Evolutionary conservation across 2,888 invertebrate genomes (phyloP).

Genomic region (Anticlea derivata): DNA sequence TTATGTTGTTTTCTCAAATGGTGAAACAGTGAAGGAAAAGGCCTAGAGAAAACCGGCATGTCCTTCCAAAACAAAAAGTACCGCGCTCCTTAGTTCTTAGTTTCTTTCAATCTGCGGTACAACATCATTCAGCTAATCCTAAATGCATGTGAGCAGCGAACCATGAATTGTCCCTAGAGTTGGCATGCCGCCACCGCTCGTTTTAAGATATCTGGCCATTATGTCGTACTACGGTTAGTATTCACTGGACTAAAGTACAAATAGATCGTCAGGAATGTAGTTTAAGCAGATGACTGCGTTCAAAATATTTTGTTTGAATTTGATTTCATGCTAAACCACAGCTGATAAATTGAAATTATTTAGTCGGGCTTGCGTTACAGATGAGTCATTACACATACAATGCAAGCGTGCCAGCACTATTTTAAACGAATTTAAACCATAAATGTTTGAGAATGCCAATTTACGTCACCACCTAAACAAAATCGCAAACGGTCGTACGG

Average conservation of each 20-base stretch:
- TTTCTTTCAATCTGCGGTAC: not conserved
- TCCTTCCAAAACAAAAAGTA: too few species aligned
- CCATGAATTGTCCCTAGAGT: conserved; percentile 24
- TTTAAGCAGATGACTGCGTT: conserved; percentile 18
- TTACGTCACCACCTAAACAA: too few species aligned
- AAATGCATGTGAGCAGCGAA: conserved; percentile 32
- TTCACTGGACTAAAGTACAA: conserved; percentile 25
- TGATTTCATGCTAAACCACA: conserved; percentile 8
- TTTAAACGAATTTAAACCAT: too few species aligned
- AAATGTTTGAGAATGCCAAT: too few species aligned
- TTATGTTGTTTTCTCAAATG: too few species aligned
- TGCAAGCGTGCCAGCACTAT: too few species aligned
- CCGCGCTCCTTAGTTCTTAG: too few species aligned
- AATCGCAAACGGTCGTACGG: too few species aligned
- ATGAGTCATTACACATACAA: not conserved
- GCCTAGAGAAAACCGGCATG: too few species aligned
- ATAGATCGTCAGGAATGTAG: conserved; percentile 22
- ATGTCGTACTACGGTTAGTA: conserved; percentile 31
- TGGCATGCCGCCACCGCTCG: conserved; percentile 31
- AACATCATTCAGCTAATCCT: conserved; percentile 28
- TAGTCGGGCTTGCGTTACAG: not conserved
- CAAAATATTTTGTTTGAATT: conserved; percentile 16
- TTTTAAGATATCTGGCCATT: conserved; percentile 31
- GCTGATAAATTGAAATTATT: conserved; percentile 1
- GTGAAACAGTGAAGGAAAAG: too few species aligned